Evolutionary conservation across 2,797 vertebrate species (phyloP).

Genomic region (Hoplostethus mediterraneus): DNA sequence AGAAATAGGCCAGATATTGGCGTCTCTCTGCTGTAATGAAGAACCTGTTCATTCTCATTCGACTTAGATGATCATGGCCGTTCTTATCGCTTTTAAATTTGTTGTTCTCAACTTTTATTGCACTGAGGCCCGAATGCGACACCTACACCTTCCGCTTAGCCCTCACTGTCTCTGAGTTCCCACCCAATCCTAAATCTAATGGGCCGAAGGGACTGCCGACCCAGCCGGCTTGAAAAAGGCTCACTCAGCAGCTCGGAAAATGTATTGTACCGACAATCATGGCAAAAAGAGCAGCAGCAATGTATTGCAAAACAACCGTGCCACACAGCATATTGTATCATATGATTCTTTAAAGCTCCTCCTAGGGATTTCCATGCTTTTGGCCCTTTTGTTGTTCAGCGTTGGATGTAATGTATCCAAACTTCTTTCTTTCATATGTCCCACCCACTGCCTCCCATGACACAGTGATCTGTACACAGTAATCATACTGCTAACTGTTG

Average conservation of each 20-base stretch:
- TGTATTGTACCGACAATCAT: constrained; percentile 4
- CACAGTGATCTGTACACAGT: not conserved
- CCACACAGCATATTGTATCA: not conserved
- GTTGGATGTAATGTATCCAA: not conserved
- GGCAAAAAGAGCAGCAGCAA: constrained; percentile 13
- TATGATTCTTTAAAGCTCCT: constrained; percentile 12
- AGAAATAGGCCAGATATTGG: constrained; percentile 3
- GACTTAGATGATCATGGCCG: not conserved
- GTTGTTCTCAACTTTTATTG: no score
- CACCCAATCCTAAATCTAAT: constrained; percentile 35
- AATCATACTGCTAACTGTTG: not conserved
- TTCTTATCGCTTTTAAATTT: not conserved
- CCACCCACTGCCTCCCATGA: not conserved
- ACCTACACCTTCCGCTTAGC: not conserved
- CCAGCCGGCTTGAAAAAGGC: constrained; percentile 10
- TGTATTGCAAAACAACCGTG: constrained; percentile 27
- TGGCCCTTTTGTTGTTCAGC: not conserved
- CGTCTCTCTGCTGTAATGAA: not conserved
- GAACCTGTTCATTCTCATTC: not conserved
- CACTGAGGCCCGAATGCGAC: no score
- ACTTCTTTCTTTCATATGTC: not conserved
- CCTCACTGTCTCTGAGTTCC: not conserved
- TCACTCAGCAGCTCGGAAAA: constrained; percentile 24
- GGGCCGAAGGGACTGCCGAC: constrained; percentile 32
- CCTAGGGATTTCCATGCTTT: constrained; percentile 13